Conservation (phyloP, 2,113 vertebrate species). For the Cervus canadensis region DNA sequence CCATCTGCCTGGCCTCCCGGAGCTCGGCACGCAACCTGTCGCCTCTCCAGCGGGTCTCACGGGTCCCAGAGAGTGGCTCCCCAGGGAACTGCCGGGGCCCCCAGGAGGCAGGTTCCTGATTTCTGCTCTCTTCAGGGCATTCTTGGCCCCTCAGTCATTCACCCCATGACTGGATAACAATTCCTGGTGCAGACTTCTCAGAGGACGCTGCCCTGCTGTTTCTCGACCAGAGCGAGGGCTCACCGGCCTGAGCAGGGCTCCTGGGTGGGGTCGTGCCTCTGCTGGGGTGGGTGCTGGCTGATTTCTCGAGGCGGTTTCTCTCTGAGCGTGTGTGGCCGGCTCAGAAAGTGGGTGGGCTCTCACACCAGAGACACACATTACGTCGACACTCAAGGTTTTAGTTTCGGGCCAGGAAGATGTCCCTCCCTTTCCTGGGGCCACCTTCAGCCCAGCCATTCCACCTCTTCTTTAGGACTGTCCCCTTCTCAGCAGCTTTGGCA, state of each 20-base stretch:
- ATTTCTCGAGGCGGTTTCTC: neutral
- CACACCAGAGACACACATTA: neutral
- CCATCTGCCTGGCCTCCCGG: neutral
- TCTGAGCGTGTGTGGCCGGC: accelerated
- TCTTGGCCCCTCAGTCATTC: neutral
- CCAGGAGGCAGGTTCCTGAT: neutral
- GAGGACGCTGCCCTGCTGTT: accelerated
- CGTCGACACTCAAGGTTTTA: accelerated
- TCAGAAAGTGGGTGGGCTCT: neutral
- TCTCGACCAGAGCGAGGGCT: too few species aligned
- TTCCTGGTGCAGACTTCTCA: neutral
- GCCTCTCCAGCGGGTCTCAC: accelerated
- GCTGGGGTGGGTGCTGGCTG: too few species aligned
- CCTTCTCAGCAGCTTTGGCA: neutral
- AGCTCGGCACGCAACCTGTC: accelerated
- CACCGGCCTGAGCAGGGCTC: accelerated
- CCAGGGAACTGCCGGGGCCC: accelerated
- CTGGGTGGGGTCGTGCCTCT: accelerated
- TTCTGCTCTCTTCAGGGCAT: neutral
- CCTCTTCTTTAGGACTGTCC: neutral
- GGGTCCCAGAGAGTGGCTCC: neutral
- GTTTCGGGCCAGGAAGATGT: neutral
- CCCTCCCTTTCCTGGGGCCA: neutral
- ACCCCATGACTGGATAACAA: accelerated
- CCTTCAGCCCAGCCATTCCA: neutral